phyloP scores from a whole-genome alignment of 2,888 invertebrate species.

The Helleia helle region DNA sequence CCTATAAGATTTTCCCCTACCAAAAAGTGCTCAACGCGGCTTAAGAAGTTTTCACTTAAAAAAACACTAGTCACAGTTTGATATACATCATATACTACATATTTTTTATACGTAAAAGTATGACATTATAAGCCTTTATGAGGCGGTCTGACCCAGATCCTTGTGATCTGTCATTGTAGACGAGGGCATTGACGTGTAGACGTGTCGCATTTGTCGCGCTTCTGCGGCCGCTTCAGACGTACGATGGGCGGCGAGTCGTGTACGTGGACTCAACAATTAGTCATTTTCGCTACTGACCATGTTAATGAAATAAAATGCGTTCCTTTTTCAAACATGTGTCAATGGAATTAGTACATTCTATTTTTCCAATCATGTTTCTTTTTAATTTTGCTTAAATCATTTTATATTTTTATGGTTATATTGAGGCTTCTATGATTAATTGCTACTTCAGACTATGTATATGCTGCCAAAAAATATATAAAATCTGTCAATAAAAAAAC shows the following conservation, averaged over 20 bases:
- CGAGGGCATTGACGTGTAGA: constrained; percentile 16
- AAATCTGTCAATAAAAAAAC: too few species aligned
- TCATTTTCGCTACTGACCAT: not conserved
- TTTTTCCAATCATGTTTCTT: not conserved
- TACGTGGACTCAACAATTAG: not conserved
- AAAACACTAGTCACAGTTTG: not conserved
- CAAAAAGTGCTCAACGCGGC: too few species aligned
- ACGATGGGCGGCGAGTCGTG: not conserved
- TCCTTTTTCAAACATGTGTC: not conserved
- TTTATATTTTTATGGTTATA: too few species aligned
- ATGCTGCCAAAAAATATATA: too few species aligned
- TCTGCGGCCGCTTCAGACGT: not conserved
- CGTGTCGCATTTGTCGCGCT: constrained; percentile 6
- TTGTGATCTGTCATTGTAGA: constrained; percentile 27
- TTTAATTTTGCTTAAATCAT: not conserved
- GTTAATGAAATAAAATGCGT: not conserved
- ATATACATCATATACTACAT: not conserved
- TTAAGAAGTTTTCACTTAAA: too few species aligned
- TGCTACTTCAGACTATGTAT: too few species aligned
- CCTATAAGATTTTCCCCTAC: too few species aligned
- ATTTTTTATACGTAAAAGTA: constrained; percentile 4
- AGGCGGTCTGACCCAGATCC: constrained; percentile 21
- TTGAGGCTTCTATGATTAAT: too few species aligned
- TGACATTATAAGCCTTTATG: constrained; percentile 9
- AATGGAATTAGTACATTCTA: not conserved